Evolutionary conservation across 2,888 invertebrate species (phyloP).

Genomic region (Mythimna vitellina): DNA sequence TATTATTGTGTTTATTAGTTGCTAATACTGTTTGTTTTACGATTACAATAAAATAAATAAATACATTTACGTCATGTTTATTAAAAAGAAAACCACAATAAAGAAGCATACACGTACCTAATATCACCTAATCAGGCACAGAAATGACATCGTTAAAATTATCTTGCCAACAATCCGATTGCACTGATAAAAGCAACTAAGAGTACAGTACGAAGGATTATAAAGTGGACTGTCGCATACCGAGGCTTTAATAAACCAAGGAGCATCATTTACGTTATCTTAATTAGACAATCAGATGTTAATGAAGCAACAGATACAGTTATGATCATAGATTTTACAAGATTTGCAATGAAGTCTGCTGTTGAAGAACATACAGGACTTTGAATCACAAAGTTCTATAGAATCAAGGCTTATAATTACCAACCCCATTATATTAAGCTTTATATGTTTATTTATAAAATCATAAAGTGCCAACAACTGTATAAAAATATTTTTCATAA

Average conservation of each 20-base stretch:
- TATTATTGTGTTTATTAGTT: too few relatives aligned
- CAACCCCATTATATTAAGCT: too few relatives aligned
- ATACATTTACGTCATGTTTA: too few relatives aligned
- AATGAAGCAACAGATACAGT: constrained; percentile 7
- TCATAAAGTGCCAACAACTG: background rate
- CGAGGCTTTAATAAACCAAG: constrained; percentile 23
- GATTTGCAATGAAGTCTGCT: background rate
- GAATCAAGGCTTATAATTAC: background rate
- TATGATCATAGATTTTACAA: constrained; percentile 1
- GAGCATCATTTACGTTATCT: constrained; percentile 31
- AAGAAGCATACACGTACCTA: background rate
- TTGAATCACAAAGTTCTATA: background rate
- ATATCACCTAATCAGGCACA: constrained; percentile 20
- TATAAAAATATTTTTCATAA: background rate
- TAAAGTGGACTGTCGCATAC: constrained; percentile 9
- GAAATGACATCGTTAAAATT: constrained; percentile 31
- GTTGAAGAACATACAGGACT: background rate
- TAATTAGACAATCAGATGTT: constrained; percentile 30
- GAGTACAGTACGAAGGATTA: constrained; percentile 13
- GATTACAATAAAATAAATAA: too few relatives aligned
- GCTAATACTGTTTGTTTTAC: too few relatives aligned
- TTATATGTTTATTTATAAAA: background rate
- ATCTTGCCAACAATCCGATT: constrained; percentile 28
- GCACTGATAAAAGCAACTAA: constrained; percentile 27
- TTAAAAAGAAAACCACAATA: too few relatives aligned